Conservation (phyloP, 2,113 vertebrate genomes). For the Pongo abelii region DNA sequence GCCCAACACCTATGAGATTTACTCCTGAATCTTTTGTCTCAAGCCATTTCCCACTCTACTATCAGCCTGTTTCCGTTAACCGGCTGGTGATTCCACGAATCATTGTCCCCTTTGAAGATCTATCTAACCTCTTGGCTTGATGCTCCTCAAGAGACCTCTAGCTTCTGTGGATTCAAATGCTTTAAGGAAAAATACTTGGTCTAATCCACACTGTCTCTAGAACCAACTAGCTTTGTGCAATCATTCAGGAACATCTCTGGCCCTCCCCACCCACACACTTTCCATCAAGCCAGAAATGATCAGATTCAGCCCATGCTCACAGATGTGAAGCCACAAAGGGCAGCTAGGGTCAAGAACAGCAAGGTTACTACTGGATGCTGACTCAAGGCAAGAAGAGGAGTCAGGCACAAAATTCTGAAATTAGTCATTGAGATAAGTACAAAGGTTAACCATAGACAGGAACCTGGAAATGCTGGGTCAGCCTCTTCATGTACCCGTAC, state of each 20-base stretch:
- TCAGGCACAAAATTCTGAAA: background rate
- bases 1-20: background rate
- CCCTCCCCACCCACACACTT: background rate
- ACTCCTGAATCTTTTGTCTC: background rate
- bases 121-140: background rate
- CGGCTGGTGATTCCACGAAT: background rate
- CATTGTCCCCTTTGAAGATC: background rate
- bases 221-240: background rate
- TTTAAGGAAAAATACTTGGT: background rate
- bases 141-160: background rate
- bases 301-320: background rate
- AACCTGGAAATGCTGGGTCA: background rate
- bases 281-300: background rate
- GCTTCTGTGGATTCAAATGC: background rate
- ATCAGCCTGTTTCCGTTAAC: background rate
- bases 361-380: background rate
- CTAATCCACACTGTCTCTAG: background rate
- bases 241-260: background rate
- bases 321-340: background rate
- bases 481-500: background rate
- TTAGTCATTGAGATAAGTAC: background rate
- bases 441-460: background rate
- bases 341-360: background rate
- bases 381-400: background rate
- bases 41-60: background rate